Evolutionary conservation across 1,140 invertebrate genomes (phyloP), one percentile per base, ranked within the genome.

Genomic region (Trialeurodes vaporariorum): DNA sequence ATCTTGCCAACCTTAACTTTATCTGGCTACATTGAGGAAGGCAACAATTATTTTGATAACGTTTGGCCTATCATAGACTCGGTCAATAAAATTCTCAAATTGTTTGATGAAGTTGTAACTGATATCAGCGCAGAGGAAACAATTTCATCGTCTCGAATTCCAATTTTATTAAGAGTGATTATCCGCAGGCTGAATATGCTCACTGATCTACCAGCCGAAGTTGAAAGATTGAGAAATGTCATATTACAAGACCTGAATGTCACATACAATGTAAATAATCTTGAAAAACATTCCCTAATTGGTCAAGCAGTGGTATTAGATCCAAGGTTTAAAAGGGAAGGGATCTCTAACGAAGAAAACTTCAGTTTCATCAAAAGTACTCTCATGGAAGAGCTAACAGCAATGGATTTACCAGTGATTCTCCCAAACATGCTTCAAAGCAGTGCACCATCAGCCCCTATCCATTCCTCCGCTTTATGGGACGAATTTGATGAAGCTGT

Each of bases 91-190:
- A 26, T 67, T 61, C 27, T 67, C 17, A 61, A 67, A 61, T 60
- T 67, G 26, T 67, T 67, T 67, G 27, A 67, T 61, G 65, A 67
- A 25, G 58, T 67, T 2, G 61, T 59, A 2, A 59, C 27, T 21
- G 65, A 67, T 60, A 59, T 67, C 59, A 66, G 65, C 59, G 65
- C 40, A 24, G 65, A 66, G 26, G 59, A 67, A 61, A 40, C 26
- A 13, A 22, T 58, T 17, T 24, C 40, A 24, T n/a, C 61, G 61
- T 67, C 65, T 1, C 59, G 61, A 59, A 59, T 66, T 24, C 65
- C 66, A 49, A 34, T 65, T 27, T 63, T 66, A n/a, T 63, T 34
- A n/a, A 65, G 64, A 22, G 27, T 26, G 17, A 67, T 69, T 1
- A 66, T 0, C 49, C 66, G 67, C 12, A 65, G 22, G 22, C 49